These are phyloP conservation scores for Samia ricini DNA, from an alignment of 1,140 invertebrate species.

Conservation along the genomic window DNA sequence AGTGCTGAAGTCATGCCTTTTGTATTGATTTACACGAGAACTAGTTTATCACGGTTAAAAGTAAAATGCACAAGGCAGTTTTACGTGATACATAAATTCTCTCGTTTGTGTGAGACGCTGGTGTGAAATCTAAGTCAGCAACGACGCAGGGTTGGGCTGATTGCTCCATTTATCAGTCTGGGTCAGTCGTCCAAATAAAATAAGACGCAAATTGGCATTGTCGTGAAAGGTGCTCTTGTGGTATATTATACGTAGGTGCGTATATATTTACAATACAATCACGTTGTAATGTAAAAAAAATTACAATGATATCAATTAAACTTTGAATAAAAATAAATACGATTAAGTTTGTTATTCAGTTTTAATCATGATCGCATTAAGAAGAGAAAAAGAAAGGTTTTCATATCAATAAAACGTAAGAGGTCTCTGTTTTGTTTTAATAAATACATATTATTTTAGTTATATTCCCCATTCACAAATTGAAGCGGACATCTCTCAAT, in stretches of 20 bases:
- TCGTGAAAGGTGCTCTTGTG: conserved; percentile 4
- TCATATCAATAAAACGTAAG: no score
- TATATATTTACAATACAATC: background rate
- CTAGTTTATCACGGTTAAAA: background rate
- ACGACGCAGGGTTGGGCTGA: conserved; percentile 51
- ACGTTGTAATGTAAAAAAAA: background rate
- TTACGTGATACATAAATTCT: conserved; percentile 67
- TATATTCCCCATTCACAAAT: no score
- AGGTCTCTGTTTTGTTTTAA: no score
- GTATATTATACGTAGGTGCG: background rate
- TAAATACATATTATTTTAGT: no score
- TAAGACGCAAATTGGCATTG: conserved; percentile 48
- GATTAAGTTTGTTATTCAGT: no score
- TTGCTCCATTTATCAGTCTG: conserved; percentile 65
- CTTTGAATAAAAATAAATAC: no score
- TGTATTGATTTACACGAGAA: background rate
- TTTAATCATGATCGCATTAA: no score
- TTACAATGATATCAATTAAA: no score
- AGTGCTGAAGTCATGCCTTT: no score
- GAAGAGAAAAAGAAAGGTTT: no score
- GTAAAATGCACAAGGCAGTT: conserved; percentile 31
- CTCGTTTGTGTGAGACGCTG: conserved; percentile 43
- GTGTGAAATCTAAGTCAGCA: conserved; percentile 58
- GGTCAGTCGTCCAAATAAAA: conserved; percentile 54
- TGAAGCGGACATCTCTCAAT: no score